Base-by-base conservation (phyloP, 2,113 vertebrate genomes). In the Paratilapia polleni region DNA sequence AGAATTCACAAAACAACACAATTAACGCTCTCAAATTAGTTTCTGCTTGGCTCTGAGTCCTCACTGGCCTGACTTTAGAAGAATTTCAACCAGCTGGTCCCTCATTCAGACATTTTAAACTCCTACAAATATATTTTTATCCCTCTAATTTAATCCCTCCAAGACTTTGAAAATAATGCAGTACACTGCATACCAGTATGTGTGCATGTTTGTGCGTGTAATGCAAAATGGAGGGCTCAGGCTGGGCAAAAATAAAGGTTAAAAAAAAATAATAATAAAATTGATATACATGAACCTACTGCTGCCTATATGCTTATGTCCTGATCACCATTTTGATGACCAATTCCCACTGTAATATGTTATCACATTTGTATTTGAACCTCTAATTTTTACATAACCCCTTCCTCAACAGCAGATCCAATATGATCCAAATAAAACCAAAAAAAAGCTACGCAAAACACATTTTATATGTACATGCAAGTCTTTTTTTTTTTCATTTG, bases 21-120 rank as follows among this genome's bases (percentile, higher is more conserved):
- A 84, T 84, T 87, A 84, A 86, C 75, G 34, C 84, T 66, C 83
- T 84, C 20, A 76, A 75, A 84, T 91, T 61, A 89, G 84, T 34
- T 7, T 2, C 15, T 1, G 1, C 36, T 81, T 64, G 83, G 66
- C 83, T 60, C 64, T 0, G 15, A 9, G 22, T 75, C 14, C 49
- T n/a, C 3, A 28, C 24, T 85, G 82, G 81, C 59, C 41, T 3
- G 6, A 61, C 54, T 47, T 84, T 7, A 85, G 22, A 78, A 14
- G 14, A 88, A 60, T 34, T 20, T 34, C 22, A 31, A 28, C 11
- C 4, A 31, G 4, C 12, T 14, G 26, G 13, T 34, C 22, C 14
- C 41, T 41, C 41, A 34, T 52, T 57, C 43, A 56, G 78, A 73
- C 74, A 14, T 63, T 76, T 83, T 52, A 36, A 85, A 83, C 62